Base-by-base conservation (phyloP, 2,888 invertebrate species). In the Crocallis elinguaria region DNA sequence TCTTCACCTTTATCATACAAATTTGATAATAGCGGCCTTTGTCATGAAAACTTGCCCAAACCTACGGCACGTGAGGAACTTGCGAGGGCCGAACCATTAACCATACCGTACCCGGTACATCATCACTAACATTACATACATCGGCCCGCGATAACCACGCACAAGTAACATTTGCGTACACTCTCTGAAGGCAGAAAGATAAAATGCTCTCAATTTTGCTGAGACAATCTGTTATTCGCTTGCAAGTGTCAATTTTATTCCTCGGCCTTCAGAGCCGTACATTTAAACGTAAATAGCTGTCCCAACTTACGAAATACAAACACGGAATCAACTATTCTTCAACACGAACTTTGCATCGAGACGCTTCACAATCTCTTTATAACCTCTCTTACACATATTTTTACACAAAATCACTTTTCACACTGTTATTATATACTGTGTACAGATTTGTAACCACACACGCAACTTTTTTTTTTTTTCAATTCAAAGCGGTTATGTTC, bases 301-400 rank as follows among this genome's bases (percentile, higher is more conserved):
- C 86, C 86, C 84, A 79, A 82, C 84, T 87, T 84, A 84, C 79
- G 78, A 74, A 83, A 81, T 83, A 85, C 85, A 85, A 85, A 86
- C 85, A 87, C 86, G 82, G 83, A 86, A 82, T 84, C 82, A 82
- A 80, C 79, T 86, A 84, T 81, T 78, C 81, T 79, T 79, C 77
- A 72, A 68, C 57, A 59, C 61, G 62, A 53, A 58, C 64, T 66
- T 68, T 65, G 68, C 68, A 67, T 64, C 57, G 60, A 67, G 64
- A 64, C 67, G 64, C 54, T 54, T 53, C 64, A 60, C 53, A 55
- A 58, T 61, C 56, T 60, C 53, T 54, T 55, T 51, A 42, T 50
- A 53, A 60, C 53, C 49, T 49, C 45, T 58, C 55, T 52, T 30
- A 60, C 62, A 60, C 60, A 60, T 60, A 51, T 57, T 59, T 57